Evolutionary conservation across 2,113 vertebrate genomes (phyloP), one percentile per base, ranked within the genome.

Genomic region (Petrocephalus zakoni): DNA sequence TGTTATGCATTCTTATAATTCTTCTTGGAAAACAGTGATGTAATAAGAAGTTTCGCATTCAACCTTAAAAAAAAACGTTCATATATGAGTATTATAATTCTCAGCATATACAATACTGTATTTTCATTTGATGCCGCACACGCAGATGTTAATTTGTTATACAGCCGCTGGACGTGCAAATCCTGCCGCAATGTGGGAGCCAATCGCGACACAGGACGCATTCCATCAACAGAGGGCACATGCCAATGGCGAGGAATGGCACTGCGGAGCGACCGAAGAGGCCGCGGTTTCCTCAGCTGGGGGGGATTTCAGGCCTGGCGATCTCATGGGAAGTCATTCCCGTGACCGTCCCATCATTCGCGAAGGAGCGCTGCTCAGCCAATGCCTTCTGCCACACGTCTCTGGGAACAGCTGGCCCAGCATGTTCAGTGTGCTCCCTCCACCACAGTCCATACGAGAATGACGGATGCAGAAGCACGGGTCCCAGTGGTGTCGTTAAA

Each of bases 401-500:
- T 61, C 9, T 87, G 25, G 4, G 34, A 37, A 25, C 10, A 64
- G 34, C 55, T 42, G 34, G 56, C 4, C 2, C 55, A 21, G 34
- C 17, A 34, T 85, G 21, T 2, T 37, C 29, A 34, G 68, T 2
- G 17, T 42, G 29, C 51, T 85, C 10, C 17, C 84, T 85, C n/a
- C 22, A n/a, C 1, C 22, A 85, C 29, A 11, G 61, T 17, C 37
- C 17, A 53, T 49, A 64, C 10, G 0, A 7, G 19, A 64, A 47
- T 10, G 34, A 17, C 22, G 56, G 9, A 87, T 22, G 42, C 34
- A 87, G 55, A 53, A 42, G 55, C 29, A 61, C 47, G 21, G 53
- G 29, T n/a, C 46, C 37, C 37, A 49, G 4, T 51, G 19, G 87
- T 72, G 87, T 87, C 87, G 87, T 89, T 89, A 89, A 88, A 78